Evolutionary conservation across 35 echinoderm and acorn worm genomes (phyloP), one percentile per base, ranked within the genome.

Genomic region (Diadema setosum): DNA sequence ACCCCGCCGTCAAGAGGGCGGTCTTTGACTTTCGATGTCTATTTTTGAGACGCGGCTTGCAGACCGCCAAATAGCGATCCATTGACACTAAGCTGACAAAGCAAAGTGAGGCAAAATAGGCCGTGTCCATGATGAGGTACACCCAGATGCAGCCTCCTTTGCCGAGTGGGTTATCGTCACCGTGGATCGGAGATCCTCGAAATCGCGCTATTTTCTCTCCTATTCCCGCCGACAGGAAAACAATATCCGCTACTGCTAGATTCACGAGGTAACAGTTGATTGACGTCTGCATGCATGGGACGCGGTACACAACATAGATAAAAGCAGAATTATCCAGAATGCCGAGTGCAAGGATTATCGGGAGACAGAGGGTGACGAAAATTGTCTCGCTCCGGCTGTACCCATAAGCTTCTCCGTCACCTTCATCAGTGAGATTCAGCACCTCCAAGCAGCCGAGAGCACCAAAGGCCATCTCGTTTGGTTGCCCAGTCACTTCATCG

Each of bases 261-360:
- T 91, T 92, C 3, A 95, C 69, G 3, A 99, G 61, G 36, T 94
- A 99, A 50, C 82, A 86, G 45, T 99, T 99, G 40, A 93, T 99
- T 21, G 86, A 81, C 21, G 92, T 99, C 23, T 90, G 78, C 96
- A 99, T 95, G 21, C 85, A 29, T 12, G 85, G 92, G 2, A 95
- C 56, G 30, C 87, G 81, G 58, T 73, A 61, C 32, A 99, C 96
- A 3, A 99, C 96, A 75, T 85, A 88, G 12, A 99, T 85, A 60
- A 99, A 99, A 3, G 96, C 90, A 5, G 91, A 52, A 41, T 99
- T 99, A 39, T 86, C 75, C 26, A 92, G 20, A 0, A 92, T 21
- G 5, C 96, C 96, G 0, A 96, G 5, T 0, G 50, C 31, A 20
- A 96, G 76, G 35, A 96, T 25, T 11, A 88, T 21, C 3, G 89